Evolutionary conservation across 2,888 invertebrate genomes (phyloP), one percentile per base, ranked within the genome.

Genomic region (Ormyrus labotus): DNA sequence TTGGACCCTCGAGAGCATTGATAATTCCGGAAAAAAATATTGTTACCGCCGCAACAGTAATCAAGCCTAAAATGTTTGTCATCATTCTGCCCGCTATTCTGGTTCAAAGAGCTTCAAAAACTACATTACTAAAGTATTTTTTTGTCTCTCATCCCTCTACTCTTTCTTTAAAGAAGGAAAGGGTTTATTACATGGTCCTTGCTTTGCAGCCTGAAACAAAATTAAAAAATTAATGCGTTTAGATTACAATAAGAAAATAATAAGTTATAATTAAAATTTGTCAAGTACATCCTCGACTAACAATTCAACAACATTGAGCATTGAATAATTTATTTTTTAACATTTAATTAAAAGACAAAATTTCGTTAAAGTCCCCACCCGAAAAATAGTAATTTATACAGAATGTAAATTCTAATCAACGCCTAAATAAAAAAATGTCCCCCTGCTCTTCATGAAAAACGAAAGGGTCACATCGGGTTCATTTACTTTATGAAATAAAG

Each of bases 1-100:
- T 96, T 48, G 96, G 95, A 69, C 96, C 96, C 85, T 94, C 93
- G 10, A 95, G 89, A 72, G 84, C 86, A 8, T 71, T 60, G 7
- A 78, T 65, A 0, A 70, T 6, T 45, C 10, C 58, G 19, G 69
- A 75, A 68, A 78, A 13, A 3, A 61, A 69, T 74, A 81, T 9
- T 6, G 55, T 10, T 13, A 64, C 13, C 19, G 55, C 19, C 34
- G 7, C 57, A 19, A 65, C 34, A 50, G 74, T 19, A 1, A 74
- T 55, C 34, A 58, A 50, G 9, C 34, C 50, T 19, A 73, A 13
- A 63, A 10, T 48, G 10, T 63, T 34, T n/a, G 48, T 64, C 50
- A n/a, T 68, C 64, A 75, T 81, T 13, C 67, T 78, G 34, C 50
- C 47, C 11, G 55, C 47, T 60, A 75, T 64, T 50, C 9, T 74